Conservation (phyloP, 2,797 vertebrate genomes). For the Paedocypris micromegethes region DNA sequence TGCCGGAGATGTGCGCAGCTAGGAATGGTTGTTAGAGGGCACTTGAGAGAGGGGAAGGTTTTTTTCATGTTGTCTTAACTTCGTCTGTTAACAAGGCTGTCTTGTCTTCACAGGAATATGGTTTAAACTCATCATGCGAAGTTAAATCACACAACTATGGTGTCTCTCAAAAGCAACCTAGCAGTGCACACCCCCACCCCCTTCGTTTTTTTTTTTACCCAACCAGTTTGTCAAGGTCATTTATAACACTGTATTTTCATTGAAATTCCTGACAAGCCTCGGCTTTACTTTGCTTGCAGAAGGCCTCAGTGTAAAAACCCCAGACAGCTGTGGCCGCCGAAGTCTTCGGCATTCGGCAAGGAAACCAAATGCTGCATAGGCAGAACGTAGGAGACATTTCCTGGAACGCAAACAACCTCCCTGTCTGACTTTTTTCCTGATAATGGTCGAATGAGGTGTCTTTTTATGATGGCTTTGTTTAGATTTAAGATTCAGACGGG, state of each 20-base stretch:
- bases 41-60: background rate
- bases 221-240: slow-evolving; percentile 25
- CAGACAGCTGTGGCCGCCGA: slow-evolving; percentile 52
- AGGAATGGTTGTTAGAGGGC: slow-evolving; percentile 15
- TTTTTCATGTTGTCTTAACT: slow-evolving; percentile 20
- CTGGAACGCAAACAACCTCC: slow-evolving; percentile 42
- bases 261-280: slow-evolving; percentile 29
- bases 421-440: slow-evolving; percentile 28
- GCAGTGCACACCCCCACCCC: background rate
- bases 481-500: slow-evolving; percentile 17
- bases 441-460: slow-evolving; percentile 24
- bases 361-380: slow-evolving; percentile 35
- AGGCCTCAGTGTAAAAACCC: slow-evolving; percentile 63
- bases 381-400: slow-evolving; percentile 36
- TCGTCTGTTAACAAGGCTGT: slow-evolving; percentile 15
- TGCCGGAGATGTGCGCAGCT: slow-evolving; percentile 16
- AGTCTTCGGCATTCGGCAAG: slow-evolving; percentile 31
- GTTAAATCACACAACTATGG: background rate
- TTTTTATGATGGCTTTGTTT: slow-evolving; percentile 13
- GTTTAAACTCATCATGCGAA: background rate
- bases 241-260: slow-evolving; percentile 32
- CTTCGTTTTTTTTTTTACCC: background rate
- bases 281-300: slow-evolving; percentile 58
- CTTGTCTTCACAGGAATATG: background rate
- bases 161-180: slow-evolving; percentile 2